Evolutionary conservation across 2,888 invertebrate genomes (phyloP).

Genomic region (Cantharis rustica): DNA sequence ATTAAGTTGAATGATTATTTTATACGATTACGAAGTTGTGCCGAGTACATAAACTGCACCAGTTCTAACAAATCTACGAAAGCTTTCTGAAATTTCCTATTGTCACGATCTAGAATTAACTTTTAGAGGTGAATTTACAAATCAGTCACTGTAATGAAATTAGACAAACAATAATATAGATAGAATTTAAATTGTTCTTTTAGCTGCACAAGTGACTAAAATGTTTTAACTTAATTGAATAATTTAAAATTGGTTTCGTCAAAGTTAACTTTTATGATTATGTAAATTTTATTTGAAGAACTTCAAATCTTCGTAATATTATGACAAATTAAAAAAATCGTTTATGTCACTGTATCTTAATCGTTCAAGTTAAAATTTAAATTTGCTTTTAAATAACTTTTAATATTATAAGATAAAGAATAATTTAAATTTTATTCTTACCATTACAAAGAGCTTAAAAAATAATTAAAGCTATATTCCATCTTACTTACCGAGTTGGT

Average conservation of each 20-base stretch:
- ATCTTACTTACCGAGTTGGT: conserved; percentile 31
- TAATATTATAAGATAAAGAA: conserved; percentile 17
- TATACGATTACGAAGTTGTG: background rate
- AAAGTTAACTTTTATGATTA: background rate
- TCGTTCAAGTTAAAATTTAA: background rate
- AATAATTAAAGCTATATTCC: conserved; percentile 32
- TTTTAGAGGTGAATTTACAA: background rate
- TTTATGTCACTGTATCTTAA: background rate
- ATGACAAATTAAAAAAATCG: background rate
- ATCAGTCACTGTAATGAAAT: background rate
- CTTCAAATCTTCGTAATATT: background rate
- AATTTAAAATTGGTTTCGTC: background rate
- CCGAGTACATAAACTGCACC: background rate
- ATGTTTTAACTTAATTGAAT: background rate
- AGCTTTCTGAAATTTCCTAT: background rate
- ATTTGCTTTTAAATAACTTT: conserved; percentile 3
- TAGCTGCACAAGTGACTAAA: background rate
- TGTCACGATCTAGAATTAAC: background rate
- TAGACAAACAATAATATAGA: background rate
- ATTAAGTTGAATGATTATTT: background rate
- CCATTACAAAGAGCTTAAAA: conserved; percentile 12
- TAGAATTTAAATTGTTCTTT: background rate
- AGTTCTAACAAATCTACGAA: background rate
- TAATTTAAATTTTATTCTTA: conserved; percentile 17
- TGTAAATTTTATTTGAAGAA: background rate